Percentiles rank a stretch among this genome's conserved stretches.
Evolutionary conservation across 2,888 invertebrate species (phyloP).

Genomic region (Gasteruption jaculator): DNA sequence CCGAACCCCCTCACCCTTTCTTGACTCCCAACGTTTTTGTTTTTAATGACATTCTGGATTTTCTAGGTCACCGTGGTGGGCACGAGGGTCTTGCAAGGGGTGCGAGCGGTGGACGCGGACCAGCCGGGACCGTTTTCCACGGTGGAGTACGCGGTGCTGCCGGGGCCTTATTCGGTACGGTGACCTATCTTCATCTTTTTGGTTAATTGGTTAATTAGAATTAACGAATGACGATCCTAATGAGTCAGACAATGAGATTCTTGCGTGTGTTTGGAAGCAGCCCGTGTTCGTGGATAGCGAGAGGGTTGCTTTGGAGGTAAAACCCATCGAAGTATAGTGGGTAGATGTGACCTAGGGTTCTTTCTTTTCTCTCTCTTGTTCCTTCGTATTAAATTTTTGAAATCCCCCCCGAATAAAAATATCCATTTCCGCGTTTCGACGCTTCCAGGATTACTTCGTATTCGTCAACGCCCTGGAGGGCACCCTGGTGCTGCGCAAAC

Average conservation of each 20-base stretch:
- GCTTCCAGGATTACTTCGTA: slow-evolving; percentile 68
- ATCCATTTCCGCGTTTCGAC: no score
- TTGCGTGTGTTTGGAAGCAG: no score
- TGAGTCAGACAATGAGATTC: neutral
- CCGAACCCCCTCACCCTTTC: neutral
- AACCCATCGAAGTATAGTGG: no score
- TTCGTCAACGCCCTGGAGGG: slow-evolving; percentile 85
- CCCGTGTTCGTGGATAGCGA: slow-evolving; percentile 22
- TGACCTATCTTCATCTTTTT: neutral
- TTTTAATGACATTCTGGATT: no score
- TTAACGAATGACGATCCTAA: neutral
- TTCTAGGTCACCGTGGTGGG: slow-evolving; percentile 56
- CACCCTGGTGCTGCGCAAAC: slow-evolving; percentile 71
- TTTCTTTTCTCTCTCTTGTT: no score
- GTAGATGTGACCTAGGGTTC: no score
- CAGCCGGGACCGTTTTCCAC: slow-evolving; percentile 86
- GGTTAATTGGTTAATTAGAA: slow-evolving; percentile 27
- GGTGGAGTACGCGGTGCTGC: slow-evolving; percentile 76
- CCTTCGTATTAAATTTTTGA: no score
- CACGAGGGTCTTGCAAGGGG: slow-evolving; percentile 70
- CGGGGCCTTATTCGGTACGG: slow-evolving; percentile 69
- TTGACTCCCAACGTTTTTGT: no score
- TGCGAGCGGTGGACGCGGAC: slow-evolving; percentile 77
- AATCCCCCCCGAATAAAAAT: no score
- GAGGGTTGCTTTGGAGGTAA: slow-evolving; percentile 17